Evolutionary conservation across 2,113 vertebrate genomes (phyloP), one percentile per base, ranked within the genome.

Genomic region (Bubo blakistoni): DNA sequence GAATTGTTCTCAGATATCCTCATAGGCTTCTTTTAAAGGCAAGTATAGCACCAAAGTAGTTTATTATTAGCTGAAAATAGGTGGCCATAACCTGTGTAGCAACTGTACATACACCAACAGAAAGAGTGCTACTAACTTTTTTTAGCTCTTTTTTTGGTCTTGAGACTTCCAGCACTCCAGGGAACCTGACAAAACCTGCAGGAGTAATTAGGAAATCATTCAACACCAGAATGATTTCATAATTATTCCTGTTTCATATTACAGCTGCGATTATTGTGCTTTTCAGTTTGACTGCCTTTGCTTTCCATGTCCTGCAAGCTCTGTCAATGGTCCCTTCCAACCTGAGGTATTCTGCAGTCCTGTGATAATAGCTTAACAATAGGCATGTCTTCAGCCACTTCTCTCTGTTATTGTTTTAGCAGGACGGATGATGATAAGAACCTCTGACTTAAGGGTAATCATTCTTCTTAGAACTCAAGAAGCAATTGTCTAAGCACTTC

Each of bases 321-420:
- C 67, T 0, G 0, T 36, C n/a, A 30, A 7, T 20, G 59, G 21
- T 42, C 29, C 2, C 0, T 81, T 27, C 52, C 65, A 71, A 1
- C 57, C 32, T 16, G 21, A 59, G 49, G 16, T 55, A 6, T 49
- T 58, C 73, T 93, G 66, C 40, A 36, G 61, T 26, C 55, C n/a
- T 26, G 8, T 24, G 52, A 22, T 10, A 29, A 40, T 16, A 30
- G 10, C 8, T 47, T 26, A 57, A 29, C 19, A 65, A 4, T 6
- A 58, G 15, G 27, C 25, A 15, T 20, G 20, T 57, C 57, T 63
- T 4, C 74, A 70, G 47, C 27, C 30, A 6, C 34, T 73, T 54
- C 40, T 16, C 38, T 20, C 44, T 7, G 29, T 1, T 13, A 7
- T 26, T 77, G 26, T 57, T 83, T 93, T 18, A 66, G 62, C 57